Percentiles rank a stretch among this genome's conserved stretches.
These are phyloP conservation scores for Hemiscyllium ocellatum DNA, from an alignment of 2,113 vertebrate species.

Conservation along the genomic window DNA sequence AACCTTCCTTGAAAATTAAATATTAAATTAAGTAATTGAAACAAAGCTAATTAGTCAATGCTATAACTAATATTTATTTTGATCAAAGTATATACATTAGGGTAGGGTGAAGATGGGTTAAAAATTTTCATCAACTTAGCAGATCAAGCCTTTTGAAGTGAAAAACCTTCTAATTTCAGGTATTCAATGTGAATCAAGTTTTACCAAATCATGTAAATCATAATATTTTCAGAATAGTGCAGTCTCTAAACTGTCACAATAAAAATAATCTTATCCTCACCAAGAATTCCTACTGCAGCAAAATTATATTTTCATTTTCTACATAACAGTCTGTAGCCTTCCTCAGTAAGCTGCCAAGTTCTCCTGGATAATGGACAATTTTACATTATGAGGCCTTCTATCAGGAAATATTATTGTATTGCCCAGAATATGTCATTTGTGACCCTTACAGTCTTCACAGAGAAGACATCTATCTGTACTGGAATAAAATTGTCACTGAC, in stretches of 20 bases:
- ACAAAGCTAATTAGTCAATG: background rate
- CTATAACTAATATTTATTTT: background rate
- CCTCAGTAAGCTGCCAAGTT: background rate
- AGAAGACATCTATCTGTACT: background rate
- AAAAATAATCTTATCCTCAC: background rate
- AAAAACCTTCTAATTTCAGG: background rate
- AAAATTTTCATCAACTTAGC: background rate
- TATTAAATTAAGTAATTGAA: background rate
- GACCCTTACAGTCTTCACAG: background rate
- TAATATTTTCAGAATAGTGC: background rate
- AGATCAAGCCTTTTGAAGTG: background rate
- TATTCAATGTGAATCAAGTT: background rate
- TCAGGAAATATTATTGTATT: background rate
- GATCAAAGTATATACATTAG: background rate
- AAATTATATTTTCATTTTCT: background rate
- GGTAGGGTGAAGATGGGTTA: background rate
- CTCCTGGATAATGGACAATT: background rate
- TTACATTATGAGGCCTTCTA: background rate
- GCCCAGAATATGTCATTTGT: background rate
- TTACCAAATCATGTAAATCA: background rate
- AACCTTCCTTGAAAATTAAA: background rate
- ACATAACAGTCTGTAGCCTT: background rate
- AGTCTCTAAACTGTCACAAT: background rate
- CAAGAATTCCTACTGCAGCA: background rate
- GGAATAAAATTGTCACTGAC: background rate